Percentiles rank a stretch among this genome's conserved stretches.
phyloP scores from a whole-genome alignment of 2,888 invertebrate species.

The Laothoe populi region DNA sequence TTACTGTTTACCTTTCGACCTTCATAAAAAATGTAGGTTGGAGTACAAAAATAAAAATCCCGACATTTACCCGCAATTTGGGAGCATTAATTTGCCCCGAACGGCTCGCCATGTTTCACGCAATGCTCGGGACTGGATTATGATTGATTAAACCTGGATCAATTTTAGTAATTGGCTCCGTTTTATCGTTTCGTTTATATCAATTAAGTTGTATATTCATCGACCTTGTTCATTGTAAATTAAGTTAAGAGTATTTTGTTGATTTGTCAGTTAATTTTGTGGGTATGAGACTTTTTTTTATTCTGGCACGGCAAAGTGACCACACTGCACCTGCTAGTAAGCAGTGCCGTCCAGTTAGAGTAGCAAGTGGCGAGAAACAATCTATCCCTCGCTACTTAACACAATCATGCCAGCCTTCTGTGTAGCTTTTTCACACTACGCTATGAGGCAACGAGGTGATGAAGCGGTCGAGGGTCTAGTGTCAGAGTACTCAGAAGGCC shows the following conservation, averaged over 20 bases:
- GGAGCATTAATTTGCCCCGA: constrained; percentile 22
- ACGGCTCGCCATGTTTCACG: constrained; percentile 18
- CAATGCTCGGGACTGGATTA: constrained; percentile 1
- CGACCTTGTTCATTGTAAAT: neutral
- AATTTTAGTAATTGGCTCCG: constrained; percentile 7
- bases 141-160: neutral
- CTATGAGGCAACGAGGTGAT: too few relatives aligned
- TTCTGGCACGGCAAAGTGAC: too few relatives aligned
- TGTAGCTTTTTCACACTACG: too few relatives aligned
- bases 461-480: too few relatives aligned
- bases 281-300: too few relatives aligned
- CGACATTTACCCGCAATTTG: constrained; percentile 20
- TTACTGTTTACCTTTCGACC: neutral
- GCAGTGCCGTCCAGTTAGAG: too few relatives aligned
- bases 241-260: too few relatives aligned
- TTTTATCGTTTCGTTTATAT: constrained; percentile 11
- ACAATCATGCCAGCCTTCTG: too few relatives aligned
- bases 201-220: neutral
- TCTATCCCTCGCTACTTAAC: too few relatives aligned
- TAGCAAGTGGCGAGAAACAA: too few relatives aligned
- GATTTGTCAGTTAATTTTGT: neutral
- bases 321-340: too few relatives aligned
- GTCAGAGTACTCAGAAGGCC: too few relatives aligned
- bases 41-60: constrained; percentile 20
- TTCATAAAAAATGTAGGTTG: constrained; percentile 2